A percentile compares a stretch with the other conserved stretches of the same genome.
These are phyloP conservation scores for Myopa tessellatipennis DNA, from an alignment of 2,888 invertebrate genomes.

Conservation along the genomic window DNA sequence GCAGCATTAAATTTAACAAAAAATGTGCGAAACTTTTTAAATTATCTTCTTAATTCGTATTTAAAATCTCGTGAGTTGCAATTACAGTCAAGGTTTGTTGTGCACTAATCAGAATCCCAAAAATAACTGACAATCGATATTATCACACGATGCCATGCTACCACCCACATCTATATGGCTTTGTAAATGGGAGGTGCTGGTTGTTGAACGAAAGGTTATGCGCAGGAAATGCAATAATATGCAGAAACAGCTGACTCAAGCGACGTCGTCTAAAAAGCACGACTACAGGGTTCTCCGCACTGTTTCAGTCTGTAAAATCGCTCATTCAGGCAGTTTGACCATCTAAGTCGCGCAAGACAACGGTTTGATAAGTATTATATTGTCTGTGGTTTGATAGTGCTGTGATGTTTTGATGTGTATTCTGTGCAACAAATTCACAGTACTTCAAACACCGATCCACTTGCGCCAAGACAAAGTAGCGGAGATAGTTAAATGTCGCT, in stretches of 20 bases:
- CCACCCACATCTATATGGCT: neutral
- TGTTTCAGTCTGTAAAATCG: too few relatives aligned
- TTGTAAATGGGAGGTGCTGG: neutral
- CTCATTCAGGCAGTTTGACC: too few relatives aligned
- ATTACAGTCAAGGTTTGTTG: neutral
- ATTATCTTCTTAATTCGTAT: neutral
- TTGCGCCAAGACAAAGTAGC: too few relatives aligned
- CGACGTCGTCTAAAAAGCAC: neutral
- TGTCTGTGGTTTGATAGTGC: too few relatives aligned
- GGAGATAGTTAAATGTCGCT: too few relatives aligned
- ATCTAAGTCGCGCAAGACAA: too few relatives aligned
- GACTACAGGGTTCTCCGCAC: too few relatives aligned
- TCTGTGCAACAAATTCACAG: too few relatives aligned
- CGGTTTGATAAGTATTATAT: too few relatives aligned
- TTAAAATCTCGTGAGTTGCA: slow-evolving; percentile 1
- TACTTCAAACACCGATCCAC: too few relatives aligned
- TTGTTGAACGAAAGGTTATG: neutral
- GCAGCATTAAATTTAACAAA: neutral
- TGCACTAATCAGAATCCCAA: slow-evolving; percentile 18
- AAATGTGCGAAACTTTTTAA: neutral
- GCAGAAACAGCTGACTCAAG: neutral
- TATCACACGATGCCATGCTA: neutral
- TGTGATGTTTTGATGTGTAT: too few relatives aligned
- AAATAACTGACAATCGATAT: slow-evolving; percentile 32
- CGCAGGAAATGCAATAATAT: slow-evolving; percentile 16